phyloP scores from a whole-genome alignment of 2,113 vertebrate species.

The Pollimyrus isidori region DNA sequence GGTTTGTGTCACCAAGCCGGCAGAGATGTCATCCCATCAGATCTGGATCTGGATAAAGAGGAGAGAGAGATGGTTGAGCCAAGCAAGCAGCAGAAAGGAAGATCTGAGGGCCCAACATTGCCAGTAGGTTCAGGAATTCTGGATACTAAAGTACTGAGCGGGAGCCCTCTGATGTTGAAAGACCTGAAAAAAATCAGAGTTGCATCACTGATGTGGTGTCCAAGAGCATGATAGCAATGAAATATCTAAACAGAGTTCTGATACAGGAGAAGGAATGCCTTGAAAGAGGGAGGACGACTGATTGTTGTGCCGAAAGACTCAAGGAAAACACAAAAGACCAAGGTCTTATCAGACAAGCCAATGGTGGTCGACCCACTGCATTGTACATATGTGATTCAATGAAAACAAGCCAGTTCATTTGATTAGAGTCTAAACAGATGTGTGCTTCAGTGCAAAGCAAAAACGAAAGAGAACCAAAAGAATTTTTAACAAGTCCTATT shows the following conservation, averaged over 20 bases:
- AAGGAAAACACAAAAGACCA: not conserved
- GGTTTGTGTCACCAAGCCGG: not conserved
- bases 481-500: not conserved
- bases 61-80: not conserved
- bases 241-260: not conserved
- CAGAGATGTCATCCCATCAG: not conserved
- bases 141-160: not conserved
- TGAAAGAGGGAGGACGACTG: not conserved
- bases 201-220: not conserved
- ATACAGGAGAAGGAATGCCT: not conserved
- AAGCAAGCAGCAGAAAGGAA: not conserved
- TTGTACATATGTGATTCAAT: not conserved
- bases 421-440: not conserved
- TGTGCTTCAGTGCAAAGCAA: not conserved
- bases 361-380: not conserved
- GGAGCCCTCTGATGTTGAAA: not conserved
- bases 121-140: not conserved
- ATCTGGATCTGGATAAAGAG: not conserved
- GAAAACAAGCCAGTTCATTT: not conserved
- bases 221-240: not conserved
- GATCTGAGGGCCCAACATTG: not conserved
- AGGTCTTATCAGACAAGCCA: not conserved
- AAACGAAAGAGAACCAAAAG: not conserved
- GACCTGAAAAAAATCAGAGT: not conserved
- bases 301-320: not conserved